Conservation (phyloP, 1,140 invertebrate species). For the Battus philenor region DNA sequence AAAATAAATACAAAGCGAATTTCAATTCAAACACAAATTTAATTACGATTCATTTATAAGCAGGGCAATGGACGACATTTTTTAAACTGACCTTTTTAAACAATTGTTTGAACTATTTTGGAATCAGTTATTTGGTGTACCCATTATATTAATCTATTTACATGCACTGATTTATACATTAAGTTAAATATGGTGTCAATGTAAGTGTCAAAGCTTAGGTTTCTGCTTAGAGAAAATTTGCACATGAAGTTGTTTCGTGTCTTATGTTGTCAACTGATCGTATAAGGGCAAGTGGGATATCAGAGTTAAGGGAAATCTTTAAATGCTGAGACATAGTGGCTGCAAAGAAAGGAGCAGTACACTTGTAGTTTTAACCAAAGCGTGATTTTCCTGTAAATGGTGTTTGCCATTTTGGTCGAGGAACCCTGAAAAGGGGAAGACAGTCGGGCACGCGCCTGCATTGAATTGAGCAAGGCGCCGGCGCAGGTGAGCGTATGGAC, state of each 20-base stretch:
- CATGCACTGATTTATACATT: too few species aligned
- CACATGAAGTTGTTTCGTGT: slow-evolving; percentile 1
- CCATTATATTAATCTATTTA: too few species aligned
- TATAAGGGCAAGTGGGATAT: neutral
- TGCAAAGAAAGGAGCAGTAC: neutral
- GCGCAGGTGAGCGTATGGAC: slow-evolving; percentile 18
- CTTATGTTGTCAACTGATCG: neutral
- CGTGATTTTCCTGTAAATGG: neutral
- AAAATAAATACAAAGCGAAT: too few species aligned
- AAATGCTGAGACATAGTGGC: neutral
- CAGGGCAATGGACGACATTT: too few species aligned
- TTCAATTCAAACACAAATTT: too few species aligned
- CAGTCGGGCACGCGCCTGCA: slow-evolving; percentile 4
- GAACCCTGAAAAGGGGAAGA: slow-evolving; percentile 11
- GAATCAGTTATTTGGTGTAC: too few species aligned
- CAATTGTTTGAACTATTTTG: too few species aligned
- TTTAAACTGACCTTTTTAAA: too few species aligned
- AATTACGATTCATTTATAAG: too few species aligned
- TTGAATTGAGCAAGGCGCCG: neutral
- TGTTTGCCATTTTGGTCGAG: slow-evolving; percentile 5
- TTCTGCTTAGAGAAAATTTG: neutral
- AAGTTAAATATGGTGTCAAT: too few species aligned
- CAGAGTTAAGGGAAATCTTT: neutral
- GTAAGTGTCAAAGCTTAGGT: too few species aligned
- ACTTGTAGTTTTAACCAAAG: neutral